Evolutionary conservation across 2,113 vertebrate genomes (phyloP).

Genomic region (Hemichromis elongatus): DNA sequence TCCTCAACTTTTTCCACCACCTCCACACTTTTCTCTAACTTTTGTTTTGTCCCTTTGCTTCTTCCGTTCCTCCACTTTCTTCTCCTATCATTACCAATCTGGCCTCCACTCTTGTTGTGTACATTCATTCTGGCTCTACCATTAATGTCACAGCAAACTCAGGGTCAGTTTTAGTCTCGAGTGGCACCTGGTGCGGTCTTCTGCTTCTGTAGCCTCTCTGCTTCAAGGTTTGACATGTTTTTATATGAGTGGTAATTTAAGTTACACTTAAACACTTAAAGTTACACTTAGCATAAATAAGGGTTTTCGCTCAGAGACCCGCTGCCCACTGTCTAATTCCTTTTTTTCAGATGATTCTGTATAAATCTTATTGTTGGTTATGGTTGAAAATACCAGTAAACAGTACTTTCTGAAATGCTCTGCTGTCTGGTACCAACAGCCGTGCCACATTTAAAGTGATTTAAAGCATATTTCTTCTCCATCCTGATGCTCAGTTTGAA

Average conservation of each 20-base stretch:
- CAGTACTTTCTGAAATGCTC: neutral
- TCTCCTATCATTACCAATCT: neutral
- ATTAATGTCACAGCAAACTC: neutral
- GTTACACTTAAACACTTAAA: no score
- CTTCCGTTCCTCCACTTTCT: neutral
- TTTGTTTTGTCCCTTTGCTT: neutral
- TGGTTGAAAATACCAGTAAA: neutral
- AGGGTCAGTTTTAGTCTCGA: rapidly evolving
- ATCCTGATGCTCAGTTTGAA: no score
- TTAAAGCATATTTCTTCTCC: no score
- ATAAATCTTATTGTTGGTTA: neutral
- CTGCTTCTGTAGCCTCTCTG: neutral
- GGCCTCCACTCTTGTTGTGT: neutral
- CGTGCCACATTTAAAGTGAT: rapidly evolving
- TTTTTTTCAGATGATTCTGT: neutral
- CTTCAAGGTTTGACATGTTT: neutral
- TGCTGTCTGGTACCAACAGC: neutral
- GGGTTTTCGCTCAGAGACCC: neutral
- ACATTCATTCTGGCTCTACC: neutral
- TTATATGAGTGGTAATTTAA: neutral
- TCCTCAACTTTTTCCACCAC: rapidly evolving
- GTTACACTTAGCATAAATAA: neutral
- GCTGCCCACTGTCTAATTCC: rapidly evolving
- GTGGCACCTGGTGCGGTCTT: neutral
- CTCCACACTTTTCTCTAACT: neutral